Conservation (phyloP, 2,113 vertebrate genomes). For the Macquaria ambigua region DNA sequence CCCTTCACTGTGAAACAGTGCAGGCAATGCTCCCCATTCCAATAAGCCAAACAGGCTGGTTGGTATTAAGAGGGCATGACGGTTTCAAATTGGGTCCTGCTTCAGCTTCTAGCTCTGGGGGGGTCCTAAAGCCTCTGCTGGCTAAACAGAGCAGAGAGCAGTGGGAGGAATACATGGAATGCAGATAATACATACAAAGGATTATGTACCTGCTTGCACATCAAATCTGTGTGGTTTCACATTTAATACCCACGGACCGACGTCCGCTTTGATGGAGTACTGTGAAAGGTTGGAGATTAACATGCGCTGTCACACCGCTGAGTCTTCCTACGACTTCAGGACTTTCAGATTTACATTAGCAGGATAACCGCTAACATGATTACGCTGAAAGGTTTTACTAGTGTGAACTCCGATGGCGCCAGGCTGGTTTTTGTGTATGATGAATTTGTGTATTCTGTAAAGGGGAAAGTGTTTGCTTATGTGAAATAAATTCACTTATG, state of each 20-base stretch:
- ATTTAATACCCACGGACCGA: conserved; percentile 62
- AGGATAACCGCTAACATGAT: conserved; percentile 39
- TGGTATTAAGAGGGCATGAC: conserved; percentile 72
- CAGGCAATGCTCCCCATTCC: conserved; percentile 60
- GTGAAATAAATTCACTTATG: conserved; percentile 13
- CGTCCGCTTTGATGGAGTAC: conserved; percentile 63
- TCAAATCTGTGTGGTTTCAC: conserved; percentile 65
- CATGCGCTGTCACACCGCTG: conserved; percentile 31
- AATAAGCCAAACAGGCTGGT: conserved; percentile 71
- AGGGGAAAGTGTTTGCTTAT: conserved; percentile 7
- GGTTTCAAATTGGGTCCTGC: conserved; percentile 72
- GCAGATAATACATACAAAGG: conserved; percentile 77
- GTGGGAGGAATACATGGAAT: conserved; percentile 73
- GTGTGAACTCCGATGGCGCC: conserved; percentile 24
- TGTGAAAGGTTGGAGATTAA: conserved; percentile 70
- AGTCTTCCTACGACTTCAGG: conserved; percentile 41
- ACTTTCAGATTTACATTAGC: conserved; percentile 38
- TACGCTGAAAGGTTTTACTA: conserved; percentile 27
- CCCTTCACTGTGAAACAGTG: conserved; percentile 73
- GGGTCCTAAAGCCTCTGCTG: conserved; percentile 69
- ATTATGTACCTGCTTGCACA: conserved; percentile 73
- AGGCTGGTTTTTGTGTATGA: not conserved
- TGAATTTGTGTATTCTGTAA: conserved; percentile 19
- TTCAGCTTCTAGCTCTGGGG: conserved; percentile 50
- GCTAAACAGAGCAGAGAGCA: conserved; percentile 58